Conservation (phyloP, 2,888 invertebrate genomes). For the Nasonovia ribisnigri region DNA sequence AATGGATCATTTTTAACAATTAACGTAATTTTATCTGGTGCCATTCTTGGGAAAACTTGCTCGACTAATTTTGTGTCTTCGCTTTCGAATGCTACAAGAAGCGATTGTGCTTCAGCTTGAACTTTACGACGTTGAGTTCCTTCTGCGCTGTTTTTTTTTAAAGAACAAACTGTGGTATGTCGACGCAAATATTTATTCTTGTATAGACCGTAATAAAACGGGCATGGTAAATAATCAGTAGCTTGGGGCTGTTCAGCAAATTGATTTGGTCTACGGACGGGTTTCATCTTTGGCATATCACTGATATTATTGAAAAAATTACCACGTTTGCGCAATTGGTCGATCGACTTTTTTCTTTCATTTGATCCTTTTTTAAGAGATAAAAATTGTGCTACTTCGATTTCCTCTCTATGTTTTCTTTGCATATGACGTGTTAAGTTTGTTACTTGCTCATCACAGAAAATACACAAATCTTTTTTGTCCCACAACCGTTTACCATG, state of each 20-base stretch:
- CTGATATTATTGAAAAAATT: constrained; percentile 9
- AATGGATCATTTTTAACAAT: not conserved
- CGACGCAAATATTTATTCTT: not conserved
- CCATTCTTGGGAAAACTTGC: not conserved
- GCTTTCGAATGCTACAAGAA: not conserved
- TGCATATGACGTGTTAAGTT: not conserved
- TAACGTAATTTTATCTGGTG: not conserved
- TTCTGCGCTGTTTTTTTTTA: not conserved
- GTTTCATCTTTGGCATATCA: not conserved
- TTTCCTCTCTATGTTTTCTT: not conserved
- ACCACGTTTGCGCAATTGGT: not conserved
- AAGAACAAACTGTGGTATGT: not conserved
- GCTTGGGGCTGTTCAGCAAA: not conserved
- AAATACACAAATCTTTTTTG: not conserved
- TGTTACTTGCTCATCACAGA: not conserved
- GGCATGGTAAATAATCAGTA: constrained; percentile 4
- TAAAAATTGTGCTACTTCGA: not conserved
- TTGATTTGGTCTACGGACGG: not conserved
- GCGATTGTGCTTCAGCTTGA: not conserved
- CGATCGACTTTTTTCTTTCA: not conserved
- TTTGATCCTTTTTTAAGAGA: constrained; percentile 17
- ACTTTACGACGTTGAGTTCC: not conserved
- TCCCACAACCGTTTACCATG: not conserved
- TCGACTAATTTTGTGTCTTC: not conserved
- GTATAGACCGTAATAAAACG: constrained; percentile 19